Evolutionary conservation across 2,113 vertebrate genomes (phyloP).

Genomic region (Hiodon alosoides): DNA sequence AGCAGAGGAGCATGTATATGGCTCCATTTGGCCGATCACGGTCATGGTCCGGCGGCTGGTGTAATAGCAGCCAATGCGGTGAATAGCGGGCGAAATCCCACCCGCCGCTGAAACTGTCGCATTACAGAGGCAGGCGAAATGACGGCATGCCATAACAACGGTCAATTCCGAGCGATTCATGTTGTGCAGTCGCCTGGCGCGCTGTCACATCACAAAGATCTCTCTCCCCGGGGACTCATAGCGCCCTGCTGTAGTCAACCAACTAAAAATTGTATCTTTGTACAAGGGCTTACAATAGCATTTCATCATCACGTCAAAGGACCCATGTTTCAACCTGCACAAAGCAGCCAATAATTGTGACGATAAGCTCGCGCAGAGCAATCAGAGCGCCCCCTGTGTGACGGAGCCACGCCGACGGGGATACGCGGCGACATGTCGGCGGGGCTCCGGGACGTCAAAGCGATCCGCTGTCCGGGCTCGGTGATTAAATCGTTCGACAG

Average conservation of each 20-base stretch:
- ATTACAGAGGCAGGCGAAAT: not conserved
- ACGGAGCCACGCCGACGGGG: not conserved
- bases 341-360: not conserved
- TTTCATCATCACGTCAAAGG: slow-evolving; percentile 7
- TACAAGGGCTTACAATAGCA: not conserved
- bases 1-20: no score
- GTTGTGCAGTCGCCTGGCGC: not conserved
- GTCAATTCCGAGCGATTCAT: slow-evolving; percentile 1
- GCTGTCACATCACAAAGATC: not conserved
- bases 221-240: not conserved
- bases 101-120: no score
- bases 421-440: not conserved
- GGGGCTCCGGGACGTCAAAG: not conserved
- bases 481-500: not conserved
- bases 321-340: not conserved
- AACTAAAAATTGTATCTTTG: not conserved
- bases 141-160: not conserved
- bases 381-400: not conserved
- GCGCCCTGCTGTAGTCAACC: not conserved
- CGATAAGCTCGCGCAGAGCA: not conserved
- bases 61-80: not conserved
- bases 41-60: no score
- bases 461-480: not conserved
- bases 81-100: not conserved
- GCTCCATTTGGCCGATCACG: no score